Percentiles rank a stretch among this genome's conserved stretches.
phyloP scores from a whole-genome alignment of 2,113 vertebrate genomes.

The Brachirus orientalis region DNA sequence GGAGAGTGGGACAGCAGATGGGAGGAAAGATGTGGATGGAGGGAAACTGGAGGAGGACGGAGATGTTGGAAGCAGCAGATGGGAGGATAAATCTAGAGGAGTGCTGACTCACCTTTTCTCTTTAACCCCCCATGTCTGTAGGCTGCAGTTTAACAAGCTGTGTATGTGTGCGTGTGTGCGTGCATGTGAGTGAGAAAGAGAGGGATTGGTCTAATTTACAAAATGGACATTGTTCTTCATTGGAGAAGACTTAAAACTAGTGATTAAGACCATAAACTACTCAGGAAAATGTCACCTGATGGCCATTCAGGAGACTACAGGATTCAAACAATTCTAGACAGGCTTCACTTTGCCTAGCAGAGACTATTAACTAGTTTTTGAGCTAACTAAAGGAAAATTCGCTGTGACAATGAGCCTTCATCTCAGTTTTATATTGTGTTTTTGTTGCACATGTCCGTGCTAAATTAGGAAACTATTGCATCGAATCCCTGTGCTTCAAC shows the following conservation, averaged over 20 bases:
- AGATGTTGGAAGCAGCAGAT: conserved; percentile 48
- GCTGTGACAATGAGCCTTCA: background rate
- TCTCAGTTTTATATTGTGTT: background rate
- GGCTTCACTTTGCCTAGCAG: no score
- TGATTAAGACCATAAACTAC: no score
- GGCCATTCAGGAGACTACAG: no score
- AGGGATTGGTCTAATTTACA: no score
- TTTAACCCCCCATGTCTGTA: conserved; percentile 28
- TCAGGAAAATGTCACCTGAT: no score
- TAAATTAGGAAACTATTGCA: background rate
- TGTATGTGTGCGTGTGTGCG: no score
- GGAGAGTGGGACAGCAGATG: conserved; percentile 8
- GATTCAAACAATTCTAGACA: no score
- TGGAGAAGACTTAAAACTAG: no score
- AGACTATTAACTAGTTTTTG: no score
- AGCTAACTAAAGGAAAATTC: no score
- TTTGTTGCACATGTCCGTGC: background rate
- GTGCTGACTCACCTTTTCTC: conserved; percentile 34
- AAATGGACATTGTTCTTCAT: no score
- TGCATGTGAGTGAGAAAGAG: no score
- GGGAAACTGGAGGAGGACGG: conserved; percentile 1
- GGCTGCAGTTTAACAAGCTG: background rate
- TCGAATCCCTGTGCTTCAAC: background rate
- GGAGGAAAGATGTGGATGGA: conserved; percentile 4
- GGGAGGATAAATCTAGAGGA: conserved; percentile 47